Conservation (phyloP, 2,888 invertebrate species). For the Epirrhoe tristata region DNA sequence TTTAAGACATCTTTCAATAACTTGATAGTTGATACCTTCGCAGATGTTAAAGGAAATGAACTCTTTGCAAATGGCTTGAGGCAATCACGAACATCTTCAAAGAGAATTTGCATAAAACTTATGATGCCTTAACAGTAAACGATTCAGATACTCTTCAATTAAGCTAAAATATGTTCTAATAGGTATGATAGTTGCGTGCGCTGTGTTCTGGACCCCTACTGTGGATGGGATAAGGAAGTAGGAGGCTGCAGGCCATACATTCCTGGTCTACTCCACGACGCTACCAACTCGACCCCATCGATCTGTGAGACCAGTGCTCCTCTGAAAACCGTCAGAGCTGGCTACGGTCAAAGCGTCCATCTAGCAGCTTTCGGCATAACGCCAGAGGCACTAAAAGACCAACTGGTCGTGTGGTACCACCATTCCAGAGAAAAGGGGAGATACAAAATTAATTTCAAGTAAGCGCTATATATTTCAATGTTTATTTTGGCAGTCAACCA, state of each 20-base stretch:
- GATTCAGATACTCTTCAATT: no score
- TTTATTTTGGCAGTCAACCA: constrained; percentile 23
- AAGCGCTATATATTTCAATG: constrained; percentile 50
- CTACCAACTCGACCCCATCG: constrained; percentile 85
- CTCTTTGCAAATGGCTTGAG: no score
- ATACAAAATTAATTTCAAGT: constrained; percentile 85
- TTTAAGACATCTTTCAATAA: neutral
- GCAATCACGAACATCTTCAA: no score
- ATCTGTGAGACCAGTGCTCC: constrained; percentile 85
- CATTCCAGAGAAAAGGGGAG: constrained; percentile 83
- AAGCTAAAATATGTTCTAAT: constrained; percentile 8
- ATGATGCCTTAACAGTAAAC: no score
- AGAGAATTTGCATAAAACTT: no score
- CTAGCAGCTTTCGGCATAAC: constrained; percentile 83
- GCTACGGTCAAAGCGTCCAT: constrained; percentile 87
- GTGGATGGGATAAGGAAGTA: constrained; percentile 89
- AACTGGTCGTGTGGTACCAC: constrained; percentile 81
- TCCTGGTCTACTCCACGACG: constrained; percentile 86
- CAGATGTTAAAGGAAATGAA: no score
- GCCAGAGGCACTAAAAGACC: constrained; percentile 78
- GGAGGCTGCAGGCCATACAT: constrained; percentile 85
- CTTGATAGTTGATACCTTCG: neutral
- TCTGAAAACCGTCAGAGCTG: constrained; percentile 84
- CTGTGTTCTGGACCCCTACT: constrained; percentile 88
- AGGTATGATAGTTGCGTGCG: constrained; percentile 87